Evolutionary conservation across 2,113 vertebrate genomes (phyloP).

Genomic region (Beaufortia kweichowensis): DNA sequence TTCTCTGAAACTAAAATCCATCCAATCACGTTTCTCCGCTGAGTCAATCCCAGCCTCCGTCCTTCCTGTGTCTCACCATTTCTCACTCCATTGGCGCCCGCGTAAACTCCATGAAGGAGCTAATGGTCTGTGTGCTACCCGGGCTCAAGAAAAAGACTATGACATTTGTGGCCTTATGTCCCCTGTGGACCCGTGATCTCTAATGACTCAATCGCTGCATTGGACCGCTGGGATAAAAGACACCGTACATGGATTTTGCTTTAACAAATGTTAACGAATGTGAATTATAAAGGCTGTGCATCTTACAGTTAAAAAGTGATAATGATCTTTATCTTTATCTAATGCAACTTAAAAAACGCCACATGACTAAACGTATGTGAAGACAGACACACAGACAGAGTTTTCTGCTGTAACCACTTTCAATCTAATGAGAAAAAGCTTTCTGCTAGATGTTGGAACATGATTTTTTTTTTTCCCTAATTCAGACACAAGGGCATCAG

Average conservation of each 20-base stretch:
- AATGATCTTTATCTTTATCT: neutral
- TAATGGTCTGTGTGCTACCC: neutral
- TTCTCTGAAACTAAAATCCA: slow-evolving; percentile 5
- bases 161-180: neutral
- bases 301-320: slow-evolving; percentile 9
- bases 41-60: too few species aligned
- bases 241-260: neutral
- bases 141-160: neutral
- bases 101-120: neutral
- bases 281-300: slow-evolving; percentile 7
- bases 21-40: neutral
- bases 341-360: neutral
- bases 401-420: too few species aligned
- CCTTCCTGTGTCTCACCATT: slow-evolving; percentile 25
- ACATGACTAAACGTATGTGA: neutral
- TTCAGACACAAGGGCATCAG: too few species aligned
- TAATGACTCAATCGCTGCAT: slow-evolving; percentile 12
- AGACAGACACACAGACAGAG: neutral
- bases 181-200: neutral
- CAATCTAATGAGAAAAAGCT: too few species aligned
- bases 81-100: neutral
- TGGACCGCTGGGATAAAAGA: slow-evolving; percentile 24
- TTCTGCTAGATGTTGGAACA: too few species aligned
- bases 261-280: slow-evolving; percentile 7
- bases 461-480: too few species aligned